phyloP scores from a whole-genome alignment of 2,113 vertebrate species.

The Pelmatolapia mariae region DNA sequence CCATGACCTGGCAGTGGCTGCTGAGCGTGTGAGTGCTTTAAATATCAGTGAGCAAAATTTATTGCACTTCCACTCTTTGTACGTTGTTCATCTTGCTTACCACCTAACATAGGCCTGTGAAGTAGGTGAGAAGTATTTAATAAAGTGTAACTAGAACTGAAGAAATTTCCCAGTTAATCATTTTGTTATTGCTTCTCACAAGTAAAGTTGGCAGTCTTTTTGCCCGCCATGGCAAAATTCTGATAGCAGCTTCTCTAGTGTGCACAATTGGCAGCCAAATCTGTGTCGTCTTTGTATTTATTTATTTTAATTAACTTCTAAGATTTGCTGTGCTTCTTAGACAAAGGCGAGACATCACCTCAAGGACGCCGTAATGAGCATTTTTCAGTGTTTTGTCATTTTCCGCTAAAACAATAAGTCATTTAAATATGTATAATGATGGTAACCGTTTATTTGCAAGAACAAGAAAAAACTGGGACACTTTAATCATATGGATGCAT shows the following conservation, averaged over 20 bases:
- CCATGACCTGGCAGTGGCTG: background rate
- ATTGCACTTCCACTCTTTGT: background rate
- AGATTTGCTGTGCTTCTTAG: background rate
- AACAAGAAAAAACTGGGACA: background rate
- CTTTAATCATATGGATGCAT: background rate
- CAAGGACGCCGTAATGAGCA: background rate
- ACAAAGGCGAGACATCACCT: background rate
- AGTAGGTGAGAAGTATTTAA: background rate
- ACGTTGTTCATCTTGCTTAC: background rate
- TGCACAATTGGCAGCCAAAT: background rate
- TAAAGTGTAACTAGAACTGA: background rate
- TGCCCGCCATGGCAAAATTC: background rate
- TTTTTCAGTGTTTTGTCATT: background rate
- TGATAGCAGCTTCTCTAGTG: background rate
- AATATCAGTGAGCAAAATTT: background rate
- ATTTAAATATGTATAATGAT: background rate
- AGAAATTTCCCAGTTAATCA: background rate
- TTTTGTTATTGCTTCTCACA: background rate
- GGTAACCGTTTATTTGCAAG: background rate
- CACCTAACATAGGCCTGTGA: background rate
- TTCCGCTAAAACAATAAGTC: background rate
- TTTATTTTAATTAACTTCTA: background rate
- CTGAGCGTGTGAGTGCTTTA: background rate
- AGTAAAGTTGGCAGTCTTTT: background rate
- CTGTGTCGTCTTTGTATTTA: background rate